phyloP scores from a whole-genome alignment of 2,797 vertebrate genomes.

The Otus scops region DNA sequence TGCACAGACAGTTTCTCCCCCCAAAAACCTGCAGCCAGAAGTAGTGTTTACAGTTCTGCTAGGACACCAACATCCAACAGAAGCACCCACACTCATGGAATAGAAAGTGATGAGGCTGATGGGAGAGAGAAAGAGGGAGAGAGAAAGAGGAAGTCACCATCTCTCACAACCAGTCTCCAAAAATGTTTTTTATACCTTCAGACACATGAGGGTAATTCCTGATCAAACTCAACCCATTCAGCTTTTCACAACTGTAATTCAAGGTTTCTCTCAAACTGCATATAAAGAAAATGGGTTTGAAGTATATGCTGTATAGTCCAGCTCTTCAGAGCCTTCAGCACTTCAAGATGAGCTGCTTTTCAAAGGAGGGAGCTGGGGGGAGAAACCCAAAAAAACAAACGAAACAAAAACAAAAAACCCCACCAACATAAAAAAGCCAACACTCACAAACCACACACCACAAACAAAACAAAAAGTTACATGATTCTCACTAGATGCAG shows the following conservation, averaged over 20 bases:
- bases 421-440: not conserved
- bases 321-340: not conserved
- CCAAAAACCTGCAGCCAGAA: not conserved
- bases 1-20: not conserved
- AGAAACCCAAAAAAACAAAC: not conserved
- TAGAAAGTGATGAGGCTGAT: not conserved
- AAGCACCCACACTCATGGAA: fast-evolving
- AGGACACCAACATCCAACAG: not conserved
- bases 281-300: not conserved
- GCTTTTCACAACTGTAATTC: not conserved
- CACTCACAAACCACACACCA: not conserved
- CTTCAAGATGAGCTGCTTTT: not conserved
- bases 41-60: not conserved
- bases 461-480: not conserved
- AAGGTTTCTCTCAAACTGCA: not conserved
- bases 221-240: not conserved
- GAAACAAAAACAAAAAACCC: not conserved
- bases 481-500: not conserved
- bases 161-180: not conserved
- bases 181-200: not conserved
- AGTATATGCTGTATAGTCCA: not conserved
- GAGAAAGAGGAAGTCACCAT: not conserved
- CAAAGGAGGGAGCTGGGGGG: too few species aligned
- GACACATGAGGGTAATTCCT: not conserved
- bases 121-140: not conserved